Evolutionary conservation across 2,888 invertebrate species (phyloP).

Genomic region (Petrolisthes manimaculis): DNA sequence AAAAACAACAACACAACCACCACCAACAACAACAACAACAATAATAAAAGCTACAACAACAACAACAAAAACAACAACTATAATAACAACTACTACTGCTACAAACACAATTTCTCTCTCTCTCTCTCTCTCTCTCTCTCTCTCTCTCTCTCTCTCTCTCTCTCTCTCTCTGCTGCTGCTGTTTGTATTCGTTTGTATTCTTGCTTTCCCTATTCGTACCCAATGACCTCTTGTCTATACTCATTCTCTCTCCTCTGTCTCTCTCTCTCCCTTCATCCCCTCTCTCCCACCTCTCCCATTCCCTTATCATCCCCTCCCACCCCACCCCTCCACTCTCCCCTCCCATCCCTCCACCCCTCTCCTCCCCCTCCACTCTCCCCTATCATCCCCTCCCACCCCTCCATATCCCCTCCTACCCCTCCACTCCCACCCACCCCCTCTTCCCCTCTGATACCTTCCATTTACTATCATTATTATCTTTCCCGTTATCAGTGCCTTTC

Average conservation of each 20-base stretch:
- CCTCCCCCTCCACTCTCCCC: neutral
- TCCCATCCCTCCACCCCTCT: neutral
- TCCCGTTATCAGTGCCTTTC: neutral
- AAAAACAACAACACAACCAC: too few relatives aligned
- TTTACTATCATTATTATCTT: neutral
- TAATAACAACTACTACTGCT: too few relatives aligned
- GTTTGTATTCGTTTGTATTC: too few relatives aligned
- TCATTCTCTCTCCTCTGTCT: neutral
- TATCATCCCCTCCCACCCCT: neutral
- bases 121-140: neutral
- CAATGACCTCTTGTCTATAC: neutral
- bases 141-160: constrained; percentile 17
- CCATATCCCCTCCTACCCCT: neutral
- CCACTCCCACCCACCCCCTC: neutral
- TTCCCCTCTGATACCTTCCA: neutral
- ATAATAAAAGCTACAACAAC: too few relatives aligned
- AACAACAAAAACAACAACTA: too few relatives aligned
- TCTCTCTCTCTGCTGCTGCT: constrained; percentile 32
- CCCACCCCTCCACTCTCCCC: neutral
- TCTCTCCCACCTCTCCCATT: neutral
- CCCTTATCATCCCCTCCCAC: neutral
- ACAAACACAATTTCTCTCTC: neutral
- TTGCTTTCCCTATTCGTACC: too few relatives aligned
- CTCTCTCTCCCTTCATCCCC: neutral
- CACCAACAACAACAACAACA: too few relatives aligned